These are phyloP conservation scores for Anthoptus insignis DNA, from an alignment of 2,888 invertebrate genomes.

Conservation along the genomic window DNA sequence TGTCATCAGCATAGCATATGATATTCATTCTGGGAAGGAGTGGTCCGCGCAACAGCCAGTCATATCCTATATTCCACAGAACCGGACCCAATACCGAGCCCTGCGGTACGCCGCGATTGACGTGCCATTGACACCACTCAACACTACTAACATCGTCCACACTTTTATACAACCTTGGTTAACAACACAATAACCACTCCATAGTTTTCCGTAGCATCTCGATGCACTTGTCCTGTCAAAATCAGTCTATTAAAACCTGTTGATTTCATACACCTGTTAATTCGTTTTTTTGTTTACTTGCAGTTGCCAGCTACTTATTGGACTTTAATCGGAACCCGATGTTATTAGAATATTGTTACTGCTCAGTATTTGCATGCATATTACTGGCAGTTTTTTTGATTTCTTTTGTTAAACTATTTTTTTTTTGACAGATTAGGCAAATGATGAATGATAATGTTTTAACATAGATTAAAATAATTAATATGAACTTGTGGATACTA, in stretches of 20 bases:
- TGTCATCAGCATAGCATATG: too few species aligned
- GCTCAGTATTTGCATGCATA: constrained; percentile 24
- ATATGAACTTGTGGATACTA: too few species aligned
- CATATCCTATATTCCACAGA: too few species aligned
- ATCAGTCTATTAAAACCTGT: constrained; percentile 66
- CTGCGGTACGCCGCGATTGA: too few species aligned
- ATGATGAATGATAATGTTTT: too few species aligned
- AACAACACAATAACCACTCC: constrained; percentile 12
- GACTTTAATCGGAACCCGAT: constrained; percentile 39
- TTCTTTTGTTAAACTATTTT: constrained; percentile 19
- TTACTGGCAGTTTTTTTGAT: constrained; percentile 23
- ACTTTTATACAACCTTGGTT: not conserved
- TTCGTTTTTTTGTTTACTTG: constrained; percentile 48
- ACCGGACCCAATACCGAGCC: too few species aligned
- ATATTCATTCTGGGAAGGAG: too few species aligned
- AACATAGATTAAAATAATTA: too few species aligned
- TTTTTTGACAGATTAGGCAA: not conserved
- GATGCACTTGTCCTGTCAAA: constrained; percentile 63
- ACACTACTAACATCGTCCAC: too few species aligned
- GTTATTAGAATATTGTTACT: constrained; percentile 30
- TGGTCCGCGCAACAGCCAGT: too few species aligned
- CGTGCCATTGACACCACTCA: too few species aligned
- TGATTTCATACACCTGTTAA: constrained; percentile 62
- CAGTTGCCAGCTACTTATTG: constrained; percentile 39
- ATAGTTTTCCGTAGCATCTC: constrained; percentile 26